Evolutionary conservation across 2,797 vertebrate species (phyloP).

Genomic region (Prunella strophiata): DNA sequence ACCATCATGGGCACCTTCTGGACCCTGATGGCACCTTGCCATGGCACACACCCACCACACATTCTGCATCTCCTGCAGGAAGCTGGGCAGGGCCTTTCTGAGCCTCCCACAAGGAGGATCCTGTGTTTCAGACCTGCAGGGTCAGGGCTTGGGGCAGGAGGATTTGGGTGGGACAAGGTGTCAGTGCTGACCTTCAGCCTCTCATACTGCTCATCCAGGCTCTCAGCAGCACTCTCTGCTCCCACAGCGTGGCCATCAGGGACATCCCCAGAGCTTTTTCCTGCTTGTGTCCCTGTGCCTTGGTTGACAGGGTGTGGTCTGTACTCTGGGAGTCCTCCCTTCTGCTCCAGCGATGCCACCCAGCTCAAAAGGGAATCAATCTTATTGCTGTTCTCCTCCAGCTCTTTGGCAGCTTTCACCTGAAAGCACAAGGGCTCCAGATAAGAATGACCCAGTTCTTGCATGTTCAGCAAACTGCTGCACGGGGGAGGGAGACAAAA

Average conservation of each 20-base stretch:
- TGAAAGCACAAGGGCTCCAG: constrained; percentile 62
- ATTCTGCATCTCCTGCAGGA: background rate
- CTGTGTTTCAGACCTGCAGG: background rate
- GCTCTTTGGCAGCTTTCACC: constrained; percentile 91
- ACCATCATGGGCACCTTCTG: rapidly evolving
- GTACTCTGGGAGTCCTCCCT: constrained; percentile 13
- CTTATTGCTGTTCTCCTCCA: constrained; percentile 88
- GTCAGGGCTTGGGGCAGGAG: rapidly evolving
- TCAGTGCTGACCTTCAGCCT: constrained; percentile 84
- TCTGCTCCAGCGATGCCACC: constrained; percentile 68
- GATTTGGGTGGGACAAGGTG: background rate
- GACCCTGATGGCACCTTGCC: background rate
- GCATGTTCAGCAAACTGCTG: background rate
- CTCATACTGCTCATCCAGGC: constrained; percentile 82
- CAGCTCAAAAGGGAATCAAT: constrained; percentile 85
- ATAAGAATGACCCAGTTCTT: background rate
- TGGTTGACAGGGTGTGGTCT: constrained; percentile 67
- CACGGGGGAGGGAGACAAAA: background rate
- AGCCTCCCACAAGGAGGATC: background rate
- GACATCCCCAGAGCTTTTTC: background rate
- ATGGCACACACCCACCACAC: background rate
- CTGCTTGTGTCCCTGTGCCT: background rate
- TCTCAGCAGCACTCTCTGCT: constrained; percentile 37
- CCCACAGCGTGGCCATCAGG: background rate
- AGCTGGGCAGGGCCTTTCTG: background rate